phyloP scores from a whole-genome alignment of 2,113 vertebrate genomes.

The Mesoclemmys tuberculata region DNA sequence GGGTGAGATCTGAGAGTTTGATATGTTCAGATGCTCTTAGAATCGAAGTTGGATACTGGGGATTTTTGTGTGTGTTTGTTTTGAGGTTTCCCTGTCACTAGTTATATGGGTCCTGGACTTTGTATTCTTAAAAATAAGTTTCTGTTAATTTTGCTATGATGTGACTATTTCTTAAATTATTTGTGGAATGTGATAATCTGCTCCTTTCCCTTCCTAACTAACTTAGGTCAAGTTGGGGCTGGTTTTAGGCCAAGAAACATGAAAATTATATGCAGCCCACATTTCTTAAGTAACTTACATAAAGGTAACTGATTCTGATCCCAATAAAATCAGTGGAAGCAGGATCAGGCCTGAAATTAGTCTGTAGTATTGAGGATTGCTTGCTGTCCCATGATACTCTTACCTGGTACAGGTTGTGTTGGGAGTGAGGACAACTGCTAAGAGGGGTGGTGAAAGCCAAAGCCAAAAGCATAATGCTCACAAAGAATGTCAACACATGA shows the following conservation, averaged over 20 bases:
- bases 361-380: not conserved
- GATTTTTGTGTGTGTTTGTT: not conserved
- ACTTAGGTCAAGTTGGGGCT: constrained; percentile 1
- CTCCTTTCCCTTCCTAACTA: not conserved
- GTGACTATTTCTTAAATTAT: not conserved
- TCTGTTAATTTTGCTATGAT: not conserved
- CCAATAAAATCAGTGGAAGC: not conserved
- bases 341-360: not conserved
- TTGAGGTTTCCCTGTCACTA: not conserved
- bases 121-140: not conserved
- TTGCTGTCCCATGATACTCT: not conserved
- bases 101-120: not conserved
- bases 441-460: not conserved
- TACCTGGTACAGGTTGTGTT: not conserved
- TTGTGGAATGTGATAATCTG: not conserved
- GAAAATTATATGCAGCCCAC: constrained; percentile 14
- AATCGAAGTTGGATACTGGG: not conserved
- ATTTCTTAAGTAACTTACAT: not conserved
- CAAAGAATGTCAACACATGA: not conserved
- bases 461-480: not conserved
- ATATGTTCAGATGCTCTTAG: not conserved
- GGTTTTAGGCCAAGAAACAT: not conserved
- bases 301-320: not conserved
- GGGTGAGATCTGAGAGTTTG: not conserved
- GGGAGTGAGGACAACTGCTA: not conserved